phyloP scores from a whole-genome alignment of 2,797 vertebrate species.

The Alca torda region DNA sequence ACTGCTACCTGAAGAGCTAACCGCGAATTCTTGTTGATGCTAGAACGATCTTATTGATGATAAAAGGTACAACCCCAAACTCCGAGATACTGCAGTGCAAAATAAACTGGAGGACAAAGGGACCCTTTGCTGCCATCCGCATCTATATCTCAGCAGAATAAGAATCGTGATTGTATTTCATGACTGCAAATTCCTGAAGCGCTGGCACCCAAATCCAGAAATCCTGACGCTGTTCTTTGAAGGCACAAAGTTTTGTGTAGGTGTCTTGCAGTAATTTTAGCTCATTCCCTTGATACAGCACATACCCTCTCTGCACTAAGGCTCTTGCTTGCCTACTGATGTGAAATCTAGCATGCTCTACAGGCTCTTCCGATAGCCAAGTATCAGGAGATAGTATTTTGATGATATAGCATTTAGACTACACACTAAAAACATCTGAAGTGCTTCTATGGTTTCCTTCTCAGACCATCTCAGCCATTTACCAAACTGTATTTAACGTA shows the following conservation, averaged over 20 bases:
- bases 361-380: neutral
- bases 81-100: neutral
- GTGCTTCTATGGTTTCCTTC: neutral
- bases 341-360: neutral
- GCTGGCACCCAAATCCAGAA: neutral
- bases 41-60: neutral
- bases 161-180: neutral
- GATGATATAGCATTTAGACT: neutral
- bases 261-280: slow-evolving; percentile 11
- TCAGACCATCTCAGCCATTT: neutral
- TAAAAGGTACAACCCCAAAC: neutral
- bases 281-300: neutral
- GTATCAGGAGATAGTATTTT: neutral
- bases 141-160: neutral
- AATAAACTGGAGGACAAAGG: neutral
- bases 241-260: neutral
- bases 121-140: neutral
- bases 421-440: accelerated
- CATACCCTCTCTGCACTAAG: neutral
- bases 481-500: neutral
- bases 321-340: neutral
- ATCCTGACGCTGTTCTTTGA: neutral
- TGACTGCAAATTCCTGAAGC: neutral
- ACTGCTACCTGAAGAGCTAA: neutral
- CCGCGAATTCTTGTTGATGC: neutral